Evolutionary conservation across 2,888 invertebrate species (phyloP).

Genomic region (Thysanoteuthis rhombus): DNA sequence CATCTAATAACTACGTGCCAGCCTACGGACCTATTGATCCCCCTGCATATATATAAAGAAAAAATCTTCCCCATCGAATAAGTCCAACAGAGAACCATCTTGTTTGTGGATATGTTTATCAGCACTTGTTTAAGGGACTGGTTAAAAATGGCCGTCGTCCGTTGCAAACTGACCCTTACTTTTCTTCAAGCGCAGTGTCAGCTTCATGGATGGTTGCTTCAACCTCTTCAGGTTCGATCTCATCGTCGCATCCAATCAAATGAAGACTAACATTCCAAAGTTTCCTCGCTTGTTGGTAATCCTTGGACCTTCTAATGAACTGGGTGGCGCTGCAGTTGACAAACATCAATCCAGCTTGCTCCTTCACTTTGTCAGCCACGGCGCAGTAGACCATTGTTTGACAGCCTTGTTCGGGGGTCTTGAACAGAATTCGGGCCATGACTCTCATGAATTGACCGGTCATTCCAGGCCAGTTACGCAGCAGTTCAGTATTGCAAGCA

Average conservation of each 20-base stretch:
- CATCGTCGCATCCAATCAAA: slow-evolving; percentile 44
- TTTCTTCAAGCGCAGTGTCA: slow-evolving; percentile 36
- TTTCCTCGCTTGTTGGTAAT: slow-evolving; percentile 45
- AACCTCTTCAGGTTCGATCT: slow-evolving; percentile 38
- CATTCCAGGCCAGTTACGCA: slow-evolving; percentile 58
- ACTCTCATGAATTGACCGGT: slow-evolving; percentile 53
- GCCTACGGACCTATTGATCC: too few relatives aligned
- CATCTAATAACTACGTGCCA: too few relatives aligned
- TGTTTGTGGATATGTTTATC: background rate
- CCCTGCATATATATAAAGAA: too few relatives aligned
- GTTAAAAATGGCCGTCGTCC: background rate
- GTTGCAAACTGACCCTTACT: background rate
- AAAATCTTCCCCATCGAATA: too few relatives aligned
- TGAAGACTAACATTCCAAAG: slow-evolving; percentile 55
- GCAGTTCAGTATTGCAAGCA: slow-evolving; percentile 51
- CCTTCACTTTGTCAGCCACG: slow-evolving; percentile 53
- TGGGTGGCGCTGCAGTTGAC: slow-evolving; percentile 48
- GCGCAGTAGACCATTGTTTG: slow-evolving; percentile 60
- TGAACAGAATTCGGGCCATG: slow-evolving; percentile 55
- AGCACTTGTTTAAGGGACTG: background rate
- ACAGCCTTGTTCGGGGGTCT: slow-evolving; percentile 59
- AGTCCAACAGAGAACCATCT: background rate
- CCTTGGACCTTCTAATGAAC: slow-evolving; percentile 42
- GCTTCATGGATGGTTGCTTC: slow-evolving; percentile 40
- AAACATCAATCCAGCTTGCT: slow-evolving; percentile 54